A percentile compares a stretch with the other conserved stretches of the same genome.
Conservation (phyloP, 2,888 invertebrate genomes). For the Tryphoninae sp. region DNA sequence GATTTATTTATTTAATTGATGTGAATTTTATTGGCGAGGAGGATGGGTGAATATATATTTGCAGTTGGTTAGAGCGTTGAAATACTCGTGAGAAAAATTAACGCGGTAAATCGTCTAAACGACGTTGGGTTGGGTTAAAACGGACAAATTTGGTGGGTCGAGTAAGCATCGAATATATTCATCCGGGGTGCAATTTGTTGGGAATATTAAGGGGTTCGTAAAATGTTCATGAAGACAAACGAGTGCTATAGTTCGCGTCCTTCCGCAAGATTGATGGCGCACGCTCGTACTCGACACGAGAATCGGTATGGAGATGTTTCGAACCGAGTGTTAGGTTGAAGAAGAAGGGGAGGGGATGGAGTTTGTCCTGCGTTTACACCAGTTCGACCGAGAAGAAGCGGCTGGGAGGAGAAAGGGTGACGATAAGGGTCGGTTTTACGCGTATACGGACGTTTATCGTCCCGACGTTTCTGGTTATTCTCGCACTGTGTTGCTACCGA, state of each 20-base stretch:
- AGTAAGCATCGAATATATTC: neutral
- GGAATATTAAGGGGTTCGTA: conserved; percentile 6
- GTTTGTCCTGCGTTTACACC: neutral
- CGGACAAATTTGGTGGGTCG: neutral
- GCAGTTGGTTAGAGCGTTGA: too few species aligned
- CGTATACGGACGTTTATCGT: conserved; percentile 74
- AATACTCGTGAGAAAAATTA: too few species aligned
- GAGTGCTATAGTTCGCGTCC: neutral
- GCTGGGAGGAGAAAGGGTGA: conserved; percentile 31
- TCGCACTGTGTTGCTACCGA: conserved; percentile 59
- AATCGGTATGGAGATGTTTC: conserved; percentile 49
- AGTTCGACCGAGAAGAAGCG: conserved; percentile 54
- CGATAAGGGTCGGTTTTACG: conserved; percentile 71
- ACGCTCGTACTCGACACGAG: conserved; percentile 1
- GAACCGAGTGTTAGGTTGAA: conserved; percentile 17
- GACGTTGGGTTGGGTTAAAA: neutral
- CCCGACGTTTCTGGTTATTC: conserved; percentile 48
- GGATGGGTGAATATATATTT: too few species aligned
- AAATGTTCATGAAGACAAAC: conserved; percentile 4
- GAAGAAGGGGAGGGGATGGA: neutral
- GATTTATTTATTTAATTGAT: neutral
- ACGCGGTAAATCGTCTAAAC: neutral
- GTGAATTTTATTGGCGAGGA: neutral
- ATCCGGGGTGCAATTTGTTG: conserved; percentile 1
- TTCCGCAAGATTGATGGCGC: conserved; percentile 35